phyloP scores from a whole-genome alignment of 2,797 vertebrate species.

The Liasis olivaceus region DNA sequence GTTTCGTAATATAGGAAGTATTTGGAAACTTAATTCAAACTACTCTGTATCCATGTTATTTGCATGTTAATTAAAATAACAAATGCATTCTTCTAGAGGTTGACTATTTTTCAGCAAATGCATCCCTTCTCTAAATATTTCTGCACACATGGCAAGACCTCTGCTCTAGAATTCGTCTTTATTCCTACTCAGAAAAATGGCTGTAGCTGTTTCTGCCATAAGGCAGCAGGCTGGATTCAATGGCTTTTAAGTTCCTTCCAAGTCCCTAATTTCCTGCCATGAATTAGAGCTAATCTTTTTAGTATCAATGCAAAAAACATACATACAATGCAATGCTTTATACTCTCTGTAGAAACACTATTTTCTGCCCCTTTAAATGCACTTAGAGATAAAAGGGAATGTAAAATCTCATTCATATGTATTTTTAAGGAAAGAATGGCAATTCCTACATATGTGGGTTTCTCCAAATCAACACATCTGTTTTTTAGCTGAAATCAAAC shows the following conservation, averaged over 20 bases:
- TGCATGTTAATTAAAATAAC: background rate
- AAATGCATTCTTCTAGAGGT: background rate
- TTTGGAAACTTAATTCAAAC: background rate
- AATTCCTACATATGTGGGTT: background rate
- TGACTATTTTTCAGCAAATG: background rate
- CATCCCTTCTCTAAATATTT: background rate
- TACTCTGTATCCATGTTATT: background rate
- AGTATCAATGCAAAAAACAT: background rate
- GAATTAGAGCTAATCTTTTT: background rate
- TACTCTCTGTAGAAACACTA: background rate
- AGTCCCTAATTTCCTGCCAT: background rate
- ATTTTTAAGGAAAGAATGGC: background rate
- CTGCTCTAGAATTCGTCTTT: background rate
- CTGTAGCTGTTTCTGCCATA: background rate
- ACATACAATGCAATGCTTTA: background rate
- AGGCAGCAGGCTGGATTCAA: background rate
- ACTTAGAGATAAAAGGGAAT: background rate
- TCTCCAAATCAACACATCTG: background rate
- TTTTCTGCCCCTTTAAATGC: background rate
- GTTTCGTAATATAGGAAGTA: background rate
- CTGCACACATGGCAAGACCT: background rate
- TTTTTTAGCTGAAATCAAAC: background rate
- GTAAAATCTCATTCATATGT: background rate
- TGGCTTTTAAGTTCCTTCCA: background rate
- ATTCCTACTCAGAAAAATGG: background rate